Base-by-base conservation (phyloP, 2,113 vertebrate genomes). In the Chloroceryle aenea region DNA sequence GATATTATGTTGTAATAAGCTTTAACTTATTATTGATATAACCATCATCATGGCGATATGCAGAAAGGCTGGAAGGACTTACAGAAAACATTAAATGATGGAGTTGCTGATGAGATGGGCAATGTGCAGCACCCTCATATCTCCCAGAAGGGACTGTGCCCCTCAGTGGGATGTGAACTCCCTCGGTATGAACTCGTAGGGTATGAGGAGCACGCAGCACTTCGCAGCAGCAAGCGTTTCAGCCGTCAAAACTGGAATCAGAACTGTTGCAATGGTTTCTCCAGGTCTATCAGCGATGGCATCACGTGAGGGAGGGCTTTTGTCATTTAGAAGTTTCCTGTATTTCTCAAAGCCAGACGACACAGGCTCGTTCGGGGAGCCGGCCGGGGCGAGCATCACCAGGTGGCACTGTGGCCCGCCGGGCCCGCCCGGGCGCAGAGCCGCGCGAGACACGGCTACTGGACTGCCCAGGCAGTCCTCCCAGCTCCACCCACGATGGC, bases 161-260 rank as follows among this genome's bases (percentile, higher is more conserved):
- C 1, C 50, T 18, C 34, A 1, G 9, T 0, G 74, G 52, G 56
- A 62, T 14, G 6, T 1, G 9, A 5, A 3, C 34, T 36, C 58
- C 40, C 17, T 12, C 42, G 0, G 19, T 2, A 5, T 0, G 52
- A 42, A 12, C 0, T 17, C 38, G 0, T 5, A 1, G 16, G n/a
- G 61, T n/a, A 13, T 0, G 4, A 20, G 56, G 4, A 27, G 45
- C 29, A 4, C 0, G 16, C 20, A 7, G 55, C 7, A 1, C 40
- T 48, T 22, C 4, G 23, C 67, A 10, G 29, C 78, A 17, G 0
- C 66, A 2, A 4, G 5, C 3, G 0, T 22, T 66, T 7, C 71
- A 4, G 19, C 3, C 0, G 4, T 1, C 14, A 25, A 38, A 38
- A 6, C 6, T 1, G 15, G 8, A 14, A 14, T 5, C 0, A 6